Evolutionary conservation across 2,113 vertebrate species (phyloP).

Genomic region (Plecturocebus donacophilus): DNA sequence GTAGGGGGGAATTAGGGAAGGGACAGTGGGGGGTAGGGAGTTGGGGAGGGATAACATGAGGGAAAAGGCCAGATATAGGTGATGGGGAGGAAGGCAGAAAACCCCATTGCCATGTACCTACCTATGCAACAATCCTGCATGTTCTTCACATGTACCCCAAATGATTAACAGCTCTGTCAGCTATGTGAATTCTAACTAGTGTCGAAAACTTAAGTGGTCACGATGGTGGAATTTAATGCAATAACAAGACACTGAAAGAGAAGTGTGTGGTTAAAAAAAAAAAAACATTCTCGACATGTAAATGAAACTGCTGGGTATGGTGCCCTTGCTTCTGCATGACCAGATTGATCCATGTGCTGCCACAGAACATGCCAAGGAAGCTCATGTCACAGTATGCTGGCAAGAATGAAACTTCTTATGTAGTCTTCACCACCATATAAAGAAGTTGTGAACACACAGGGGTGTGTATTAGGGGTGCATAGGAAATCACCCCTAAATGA

Average conservation of each 20-base stretch:
- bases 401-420: neutral
- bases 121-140: no score
- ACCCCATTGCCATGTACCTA: no score
- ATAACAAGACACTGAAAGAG: neutral
- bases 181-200: neutral
- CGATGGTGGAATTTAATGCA: neutral
- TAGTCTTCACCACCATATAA: neutral
- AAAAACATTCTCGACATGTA: neutral
- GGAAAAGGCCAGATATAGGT: no score
- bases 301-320: neutral
- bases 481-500: neutral
- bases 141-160: no score
- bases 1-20: no score
- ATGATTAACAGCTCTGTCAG: neutral
- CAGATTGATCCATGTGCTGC: neutral
- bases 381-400: neutral
- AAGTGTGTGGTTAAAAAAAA: neutral
- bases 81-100: no score
- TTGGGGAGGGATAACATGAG: no score
- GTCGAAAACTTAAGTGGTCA: neutral
- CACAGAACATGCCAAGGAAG: neutral
- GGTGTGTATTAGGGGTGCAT: neutral
- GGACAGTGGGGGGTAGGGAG: no score
- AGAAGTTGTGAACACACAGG: neutral
- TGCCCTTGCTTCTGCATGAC: rapidly evolving